Evolutionary conservation across 2,113 vertebrate species (phyloP), one percentile per base, ranked within the genome.

Genomic region (Hemicordylus capensis): DNA sequence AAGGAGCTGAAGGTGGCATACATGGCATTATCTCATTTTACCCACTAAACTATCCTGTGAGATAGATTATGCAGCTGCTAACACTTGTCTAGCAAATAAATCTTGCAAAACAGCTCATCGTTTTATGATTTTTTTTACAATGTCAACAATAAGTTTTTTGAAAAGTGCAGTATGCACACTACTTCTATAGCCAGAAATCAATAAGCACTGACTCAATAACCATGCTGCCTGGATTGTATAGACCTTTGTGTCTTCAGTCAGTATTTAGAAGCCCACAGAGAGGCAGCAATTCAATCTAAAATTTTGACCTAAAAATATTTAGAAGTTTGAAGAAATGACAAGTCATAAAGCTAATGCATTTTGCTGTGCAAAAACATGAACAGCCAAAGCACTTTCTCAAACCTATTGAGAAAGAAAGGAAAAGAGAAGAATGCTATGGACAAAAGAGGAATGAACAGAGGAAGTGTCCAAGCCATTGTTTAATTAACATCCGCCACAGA

Each of bases 281-380:
- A 80, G 89, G 26, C 37, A 59, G 28, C 0, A 34, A 64, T 56
- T 79, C 84, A 37, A 37, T 76, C 81, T 31, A 80, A 31, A 84
- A 42, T 1, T 0, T 85, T 82, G 1, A 42, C 76, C 34, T 24
- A 54, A 76, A 82, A 69, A 9, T 12, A 67, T 1, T 34, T 28
- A 61, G 12, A 67, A 61, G 44, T 86, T 85, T 80, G 79, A n/a
- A n/a, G n/a, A n/a, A n/a, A 87, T 7, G 1, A 31, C 72, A 69
- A 14, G 0, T 0, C 83, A 12, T 17, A 26, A 90, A 42, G 0
- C 39, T n/a, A 31, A 4, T 31, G 24, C 28, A n/a, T 31, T 74
- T 46, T 74, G 72, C 44, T 10, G 19, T 48, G 44, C 31, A n/a
- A 51, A 74, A 74, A 74, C 28, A 19, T 74, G 9, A 74, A n/a